Evolutionary conservation across 2,888 invertebrate genomes (phyloP).

Genomic region (Laothoe populi): DNA sequence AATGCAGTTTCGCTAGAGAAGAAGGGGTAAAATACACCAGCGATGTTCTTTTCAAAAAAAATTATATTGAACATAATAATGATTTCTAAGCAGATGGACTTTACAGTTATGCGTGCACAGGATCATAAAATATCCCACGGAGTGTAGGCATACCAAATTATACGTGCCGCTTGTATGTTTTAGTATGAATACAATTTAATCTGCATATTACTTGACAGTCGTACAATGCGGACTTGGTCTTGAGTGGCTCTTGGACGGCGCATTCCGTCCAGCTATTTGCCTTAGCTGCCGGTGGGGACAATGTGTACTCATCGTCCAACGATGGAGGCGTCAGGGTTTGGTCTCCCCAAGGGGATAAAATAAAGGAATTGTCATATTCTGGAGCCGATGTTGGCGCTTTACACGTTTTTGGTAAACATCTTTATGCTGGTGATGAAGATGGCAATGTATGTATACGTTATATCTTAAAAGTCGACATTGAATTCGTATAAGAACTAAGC

Average conservation of each 20-base stretch:
- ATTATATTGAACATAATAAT: too few relatives aligned
- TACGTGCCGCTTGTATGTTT: not conserved
- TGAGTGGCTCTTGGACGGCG: conserved; percentile 75
- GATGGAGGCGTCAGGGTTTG: conserved; percentile 87
- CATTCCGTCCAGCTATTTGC: conserved; percentile 86
- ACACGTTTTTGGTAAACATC: conserved; percentile 64
- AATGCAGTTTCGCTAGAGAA: too few relatives aligned
- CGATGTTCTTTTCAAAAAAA: too few relatives aligned
- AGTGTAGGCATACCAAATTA: not conserved
- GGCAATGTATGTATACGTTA: conserved; percentile 83
- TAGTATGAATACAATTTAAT: not conserved
- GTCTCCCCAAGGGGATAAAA: conserved; percentile 68
- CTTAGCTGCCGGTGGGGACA: conserved; percentile 78
- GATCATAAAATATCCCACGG: too few relatives aligned
- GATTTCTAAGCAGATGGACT: too few relatives aligned
- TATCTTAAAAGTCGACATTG: too few relatives aligned
- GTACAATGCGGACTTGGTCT: conserved; percentile 60
- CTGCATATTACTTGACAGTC: conserved; percentile 47
- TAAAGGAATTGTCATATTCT: conserved; percentile 62
- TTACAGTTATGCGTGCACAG: too few relatives aligned
- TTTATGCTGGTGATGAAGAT: conserved; percentile 86
- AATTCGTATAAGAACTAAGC: not conserved
- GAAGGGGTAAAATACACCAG: too few relatives aligned
- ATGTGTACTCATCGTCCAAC: conserved; percentile 86
- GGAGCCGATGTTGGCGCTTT: conserved; percentile 70